Evolutionary conservation across 2,888 invertebrate species (phyloP).

Genomic region (Eupithecia subumbrata): DNA sequence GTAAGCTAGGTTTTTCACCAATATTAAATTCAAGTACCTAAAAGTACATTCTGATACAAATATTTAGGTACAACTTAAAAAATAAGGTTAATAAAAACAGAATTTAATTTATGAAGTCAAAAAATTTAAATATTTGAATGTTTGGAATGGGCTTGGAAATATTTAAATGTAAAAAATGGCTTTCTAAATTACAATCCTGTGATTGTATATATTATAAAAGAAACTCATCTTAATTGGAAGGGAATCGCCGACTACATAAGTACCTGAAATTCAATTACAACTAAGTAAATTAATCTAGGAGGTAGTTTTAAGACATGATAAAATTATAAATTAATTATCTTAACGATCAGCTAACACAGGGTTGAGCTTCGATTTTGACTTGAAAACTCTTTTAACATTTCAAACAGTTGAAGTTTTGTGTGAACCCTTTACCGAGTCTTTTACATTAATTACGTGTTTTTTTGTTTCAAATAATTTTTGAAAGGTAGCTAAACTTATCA

Average conservation of each 20-base stretch:
- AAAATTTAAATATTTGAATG: slow-evolving; percentile 45
- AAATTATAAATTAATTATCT: slow-evolving; percentile 69
- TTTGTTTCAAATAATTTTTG: background rate
- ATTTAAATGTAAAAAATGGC: slow-evolving; percentile 45
- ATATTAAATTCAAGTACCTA: slow-evolving; percentile 29
- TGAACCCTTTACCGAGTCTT: background rate
- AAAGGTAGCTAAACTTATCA: background rate
- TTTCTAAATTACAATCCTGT: slow-evolving; percentile 31
- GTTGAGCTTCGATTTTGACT: slow-evolving; percentile 58
- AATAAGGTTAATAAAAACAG: slow-evolving; percentile 17
- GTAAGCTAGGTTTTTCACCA: slow-evolving; percentile 28
- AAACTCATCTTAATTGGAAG: slow-evolving; percentile 59
- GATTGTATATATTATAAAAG: slow-evolving; percentile 65
- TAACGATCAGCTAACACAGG: slow-evolving; percentile 80
- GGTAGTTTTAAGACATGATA: slow-evolving; percentile 70
- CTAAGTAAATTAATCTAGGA: slow-evolving; percentile 75
- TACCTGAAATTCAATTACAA: slow-evolving; percentile 83
- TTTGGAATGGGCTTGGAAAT: slow-evolving; percentile 27
- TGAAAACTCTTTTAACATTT: slow-evolving; percentile 24
- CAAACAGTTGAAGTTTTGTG: slow-evolving; percentile 11
- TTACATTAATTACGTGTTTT: slow-evolving; percentile 13
- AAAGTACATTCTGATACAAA: slow-evolving; percentile 44
- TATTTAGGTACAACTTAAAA: slow-evolving; percentile 75
- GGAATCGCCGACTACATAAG: slow-evolving; percentile 74
- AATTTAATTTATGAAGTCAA: slow-evolving; percentile 26